These are phyloP conservation scores for Orbicella faveolata DNA, from an alignment of 64 coral and sea anemone species.

Conservation along the genomic window DNA sequence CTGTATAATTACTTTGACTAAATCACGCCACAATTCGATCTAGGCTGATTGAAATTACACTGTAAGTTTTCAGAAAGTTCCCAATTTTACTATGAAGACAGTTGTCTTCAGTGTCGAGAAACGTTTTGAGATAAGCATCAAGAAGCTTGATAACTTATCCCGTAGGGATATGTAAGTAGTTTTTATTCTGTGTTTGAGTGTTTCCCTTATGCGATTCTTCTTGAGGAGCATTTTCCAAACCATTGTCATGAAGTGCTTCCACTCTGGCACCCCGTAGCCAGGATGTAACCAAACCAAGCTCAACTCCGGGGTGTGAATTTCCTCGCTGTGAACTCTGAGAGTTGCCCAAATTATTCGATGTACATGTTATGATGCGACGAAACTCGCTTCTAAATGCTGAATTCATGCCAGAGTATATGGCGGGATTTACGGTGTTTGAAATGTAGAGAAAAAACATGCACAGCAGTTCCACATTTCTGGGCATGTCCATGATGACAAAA, in stretches of 20 bases:
- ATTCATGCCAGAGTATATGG: constrained; percentile 44
- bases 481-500: neutral
- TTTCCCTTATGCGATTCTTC: too few species aligned
- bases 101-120: too few species aligned
- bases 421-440: constrained; percentile 24
- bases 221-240: too few species aligned
- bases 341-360: neutral
- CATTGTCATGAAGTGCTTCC: neutral
- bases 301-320: neutral
- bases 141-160: neutral
- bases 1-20: too few species aligned
- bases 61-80: too few species aligned
- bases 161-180: neutral
- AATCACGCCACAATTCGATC: too few species aligned
- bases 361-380: constrained; percentile 10
- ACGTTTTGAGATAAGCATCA: too few species aligned
- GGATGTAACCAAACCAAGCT: neutral
- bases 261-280: neutral
- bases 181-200: neutral
- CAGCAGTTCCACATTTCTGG: constrained; percentile 24
- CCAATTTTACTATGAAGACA: too few species aligned
- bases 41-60: too few species aligned
- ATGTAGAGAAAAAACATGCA: constrained; percentile 42
- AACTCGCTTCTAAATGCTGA: constrained; percentile 20
- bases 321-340: neutral